Conservation (phyloP, 2,888 invertebrate species). For the Scaptomyza flava region DNA sequence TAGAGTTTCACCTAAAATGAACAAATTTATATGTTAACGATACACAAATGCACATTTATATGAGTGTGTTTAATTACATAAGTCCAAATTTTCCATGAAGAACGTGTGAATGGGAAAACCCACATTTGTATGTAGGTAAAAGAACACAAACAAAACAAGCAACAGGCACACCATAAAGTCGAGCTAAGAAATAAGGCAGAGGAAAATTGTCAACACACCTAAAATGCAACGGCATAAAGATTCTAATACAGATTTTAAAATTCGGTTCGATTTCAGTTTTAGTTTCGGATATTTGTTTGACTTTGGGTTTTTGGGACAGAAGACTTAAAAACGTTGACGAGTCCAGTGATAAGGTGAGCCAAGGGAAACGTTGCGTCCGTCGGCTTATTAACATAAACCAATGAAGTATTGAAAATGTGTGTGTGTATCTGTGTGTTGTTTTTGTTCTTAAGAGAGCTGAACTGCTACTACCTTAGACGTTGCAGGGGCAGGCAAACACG, state of each 20-base stretch:
- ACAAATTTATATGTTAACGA: constrained; percentile 66
- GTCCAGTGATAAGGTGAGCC: constrained; percentile 48
- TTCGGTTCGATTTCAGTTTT: constrained; percentile 43
- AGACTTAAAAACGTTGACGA: constrained; percentile 12
- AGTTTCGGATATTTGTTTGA: constrained; percentile 37
- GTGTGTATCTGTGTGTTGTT: constrained; percentile 11
- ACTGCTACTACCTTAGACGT: constrained; percentile 43
- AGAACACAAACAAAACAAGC: constrained; percentile 26
- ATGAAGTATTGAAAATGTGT: constrained; percentile 55
- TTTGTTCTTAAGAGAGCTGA: constrained; percentile 37
- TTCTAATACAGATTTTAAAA: constrained; percentile 47
- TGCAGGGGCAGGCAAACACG: too few species aligned
- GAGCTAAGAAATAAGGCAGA: not conserved
- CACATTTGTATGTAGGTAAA: constrained; percentile 23
- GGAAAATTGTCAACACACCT: constrained; percentile 54
- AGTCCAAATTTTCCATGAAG: constrained; percentile 41
- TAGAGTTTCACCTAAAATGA: constrained; percentile 38
- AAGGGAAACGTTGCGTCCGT: constrained; percentile 30
- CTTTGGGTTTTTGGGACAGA: constrained; percentile 32
- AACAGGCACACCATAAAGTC: constrained; percentile 5
- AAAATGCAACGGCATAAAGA: constrained; percentile 50
- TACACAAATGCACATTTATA: constrained; percentile 43
- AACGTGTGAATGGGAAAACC: constrained; percentile 60
- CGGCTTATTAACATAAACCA: constrained; percentile 75
- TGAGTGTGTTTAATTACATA: constrained; percentile 23